phyloP scores from a whole-genome alignment of 64 coral and sea anemone species.

The Porites australiensis region DNA sequence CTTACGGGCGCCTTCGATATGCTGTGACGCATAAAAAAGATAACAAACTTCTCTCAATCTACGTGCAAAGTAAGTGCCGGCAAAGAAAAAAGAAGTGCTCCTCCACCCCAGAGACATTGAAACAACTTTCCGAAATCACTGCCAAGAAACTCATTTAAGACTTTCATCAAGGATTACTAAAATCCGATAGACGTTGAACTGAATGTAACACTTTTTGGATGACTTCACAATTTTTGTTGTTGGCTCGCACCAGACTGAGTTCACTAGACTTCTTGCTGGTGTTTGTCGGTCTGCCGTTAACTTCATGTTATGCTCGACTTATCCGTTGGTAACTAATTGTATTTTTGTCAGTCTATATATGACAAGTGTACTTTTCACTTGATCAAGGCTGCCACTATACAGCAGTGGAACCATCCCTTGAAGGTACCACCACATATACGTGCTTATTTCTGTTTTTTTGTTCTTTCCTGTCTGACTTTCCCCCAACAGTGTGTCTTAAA shows the following conservation, averaged over 20 bases:
- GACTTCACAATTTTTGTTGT: not conserved
- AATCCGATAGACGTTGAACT: not conserved
- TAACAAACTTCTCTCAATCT: too few relatives aligned
- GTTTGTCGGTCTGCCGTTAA: not conserved
- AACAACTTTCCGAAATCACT: not conserved
- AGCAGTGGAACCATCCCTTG: constrained; percentile 34
- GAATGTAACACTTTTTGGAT: not conserved
- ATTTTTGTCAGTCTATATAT: not conserved
- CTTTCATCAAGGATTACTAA: too few relatives aligned
- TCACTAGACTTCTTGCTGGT: not conserved
- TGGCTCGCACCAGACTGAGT: constrained; percentile 21
- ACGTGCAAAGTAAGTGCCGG: not conserved
- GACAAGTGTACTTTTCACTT: not conserved
- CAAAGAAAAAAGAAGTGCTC: constrained; percentile 1
- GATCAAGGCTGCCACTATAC: not conserved
- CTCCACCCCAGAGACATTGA: constrained; percentile 26
- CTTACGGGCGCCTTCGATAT: too few relatives aligned
- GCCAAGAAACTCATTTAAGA: not conserved
- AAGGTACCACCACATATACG: constrained; percentile 31
- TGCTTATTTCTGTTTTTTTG: constrained; percentile 35
- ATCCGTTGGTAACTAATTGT: not conserved
- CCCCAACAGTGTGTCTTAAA: constrained; percentile 8
- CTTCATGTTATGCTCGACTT: not conserved
- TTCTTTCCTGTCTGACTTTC: not conserved
- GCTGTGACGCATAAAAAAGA: too few relatives aligned